Conservation (phyloP, 2,888 invertebrate species). For the Tridacna gigas region DNA sequence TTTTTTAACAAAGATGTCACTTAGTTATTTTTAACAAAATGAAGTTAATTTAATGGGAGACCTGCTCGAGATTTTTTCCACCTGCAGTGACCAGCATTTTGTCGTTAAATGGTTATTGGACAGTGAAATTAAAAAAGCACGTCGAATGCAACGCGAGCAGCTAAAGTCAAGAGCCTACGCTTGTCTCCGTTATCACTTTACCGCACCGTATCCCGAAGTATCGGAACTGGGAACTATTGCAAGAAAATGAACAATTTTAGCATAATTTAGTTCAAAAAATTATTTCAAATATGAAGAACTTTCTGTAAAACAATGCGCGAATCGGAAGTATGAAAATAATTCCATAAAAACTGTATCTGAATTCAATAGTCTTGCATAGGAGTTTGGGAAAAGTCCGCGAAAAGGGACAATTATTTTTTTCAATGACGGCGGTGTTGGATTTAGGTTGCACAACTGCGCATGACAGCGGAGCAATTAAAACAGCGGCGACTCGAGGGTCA, state of each 20-base stretch:
- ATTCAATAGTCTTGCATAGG: too few relatives aligned
- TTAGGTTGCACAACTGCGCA: slow-evolving; percentile 61
- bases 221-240: too few relatives aligned
- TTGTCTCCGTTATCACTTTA: background rate
- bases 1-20: slow-evolving; percentile 28
- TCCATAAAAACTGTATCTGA: too few relatives aligned
- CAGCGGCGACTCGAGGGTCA: slow-evolving; percentile 48
- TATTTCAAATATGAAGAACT: too few relatives aligned
- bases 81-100: slow-evolving; percentile 22
- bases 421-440: slow-evolving; percentile 40
- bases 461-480: slow-evolving; percentile 64
- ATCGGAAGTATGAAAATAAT: too few relatives aligned
- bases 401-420: slow-evolving; percentile 41
- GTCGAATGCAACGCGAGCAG: slow-evolving; percentile 17
- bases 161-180: slow-evolving; percentile 25
- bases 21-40: slow-evolving; percentile 30
- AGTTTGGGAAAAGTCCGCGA: background rate
- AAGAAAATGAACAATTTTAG: too few relatives aligned
- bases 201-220: too few relatives aligned
- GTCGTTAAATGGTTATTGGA: slow-evolving; percentile 24
- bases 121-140: slow-evolving; percentile 29
- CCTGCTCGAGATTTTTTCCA: slow-evolving; percentile 20
- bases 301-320: too few relatives aligned
- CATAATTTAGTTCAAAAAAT: too few relatives aligned
- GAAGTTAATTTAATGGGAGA: slow-evolving; percentile 37